Percentiles rank a stretch among this genome's conserved stretches.
Evolutionary conservation across 1,140 invertebrate genomes (phyloP).

Genomic region (Caenorhabditis elegans): DNA sequence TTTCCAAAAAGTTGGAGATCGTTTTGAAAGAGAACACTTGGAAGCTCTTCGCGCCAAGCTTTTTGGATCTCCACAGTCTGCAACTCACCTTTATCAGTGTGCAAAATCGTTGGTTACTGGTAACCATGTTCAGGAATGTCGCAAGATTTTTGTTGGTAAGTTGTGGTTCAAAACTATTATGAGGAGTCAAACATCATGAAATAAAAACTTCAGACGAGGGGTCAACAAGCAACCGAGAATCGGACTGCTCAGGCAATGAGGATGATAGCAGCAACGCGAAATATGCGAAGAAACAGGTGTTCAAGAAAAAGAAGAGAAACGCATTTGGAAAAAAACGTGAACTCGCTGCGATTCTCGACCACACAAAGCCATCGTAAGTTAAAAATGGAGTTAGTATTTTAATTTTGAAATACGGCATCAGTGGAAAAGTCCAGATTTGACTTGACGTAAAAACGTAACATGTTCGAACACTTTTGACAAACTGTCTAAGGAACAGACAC

Average conservation of each 20-base stretch:
- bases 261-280: background rate
- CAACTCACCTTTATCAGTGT: slow-evolving; percentile 39
- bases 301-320: slow-evolving; percentile 36
- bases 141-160: slow-evolving; percentile 36
- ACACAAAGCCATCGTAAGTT: slow-evolving; percentile 8
- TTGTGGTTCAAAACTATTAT: background rate
- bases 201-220: background rate
- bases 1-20: slow-evolving; percentile 33
- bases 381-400: background rate
- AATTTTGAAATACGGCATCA: too few relatives aligned
- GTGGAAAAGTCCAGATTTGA: too few relatives aligned
- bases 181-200: background rate
- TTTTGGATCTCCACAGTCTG: slow-evolving; percentile 16
- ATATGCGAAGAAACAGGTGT: slow-evolving; percentile 32
- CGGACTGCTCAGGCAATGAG: slow-evolving; percentile 34
- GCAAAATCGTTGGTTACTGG: slow-evolving; percentile 34
- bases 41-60: background rate
- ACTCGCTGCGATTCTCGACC: slow-evolving; percentile 30
- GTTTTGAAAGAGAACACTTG: slow-evolving; percentile 41
- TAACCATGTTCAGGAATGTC: slow-evolving; percentile 33
- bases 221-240: slow-evolving; percentile 31
- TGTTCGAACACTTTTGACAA: too few relatives aligned
- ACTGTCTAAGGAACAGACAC: background rate
- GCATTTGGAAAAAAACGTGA: slow-evolving; percentile 37
- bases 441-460: too few relatives aligned